Conservation (phyloP, 1,140 invertebrate genomes). For the Drosophila navojoa region DNA sequence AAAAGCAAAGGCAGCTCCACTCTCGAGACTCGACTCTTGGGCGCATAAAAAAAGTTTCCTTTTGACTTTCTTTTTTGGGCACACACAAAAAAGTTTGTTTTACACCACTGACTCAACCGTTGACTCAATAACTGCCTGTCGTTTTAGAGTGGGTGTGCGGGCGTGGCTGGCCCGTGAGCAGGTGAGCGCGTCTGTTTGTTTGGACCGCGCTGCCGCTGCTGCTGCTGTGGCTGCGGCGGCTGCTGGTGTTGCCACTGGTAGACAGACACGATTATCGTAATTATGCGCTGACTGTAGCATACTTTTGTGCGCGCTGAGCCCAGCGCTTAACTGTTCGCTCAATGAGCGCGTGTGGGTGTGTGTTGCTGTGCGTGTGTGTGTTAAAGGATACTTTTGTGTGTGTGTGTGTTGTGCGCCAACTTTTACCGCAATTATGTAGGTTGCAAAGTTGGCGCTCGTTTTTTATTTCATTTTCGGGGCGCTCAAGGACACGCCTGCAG, state of each 20-base stretch:
- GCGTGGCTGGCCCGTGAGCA: slow-evolving; percentile 6
- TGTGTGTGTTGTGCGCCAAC: slow-evolving; percentile 53
- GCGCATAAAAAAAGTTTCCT: slow-evolving; percentile 74
- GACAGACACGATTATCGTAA: slow-evolving; percentile 82
- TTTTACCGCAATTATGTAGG: slow-evolving; percentile 80
- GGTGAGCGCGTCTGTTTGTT: slow-evolving; percentile 35
- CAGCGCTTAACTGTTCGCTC: slow-evolving; percentile 53
- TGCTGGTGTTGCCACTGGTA: slow-evolving; percentile 38
- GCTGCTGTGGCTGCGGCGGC: slow-evolving; percentile 4
- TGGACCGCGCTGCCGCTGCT: slow-evolving; percentile 34
- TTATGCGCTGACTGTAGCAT: slow-evolving; percentile 78
- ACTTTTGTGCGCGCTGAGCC: slow-evolving; percentile 70
- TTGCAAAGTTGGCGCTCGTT: slow-evolving; percentile 69
- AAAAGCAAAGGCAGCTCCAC: slow-evolving; percentile 21
- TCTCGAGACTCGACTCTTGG: slow-evolving; percentile 28
- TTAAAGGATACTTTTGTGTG: slow-evolving; percentile 42
- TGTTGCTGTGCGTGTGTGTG: slow-evolving; percentile 23
- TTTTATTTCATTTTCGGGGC: slow-evolving; percentile 57
- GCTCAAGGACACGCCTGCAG: slow-evolving; percentile 61
- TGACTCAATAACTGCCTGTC: slow-evolving; percentile 73
- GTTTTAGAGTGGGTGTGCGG: slow-evolving; percentile 13
- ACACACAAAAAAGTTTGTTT: slow-evolving; percentile 70
- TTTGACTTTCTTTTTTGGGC: slow-evolving; percentile 56
- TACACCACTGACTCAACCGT: slow-evolving; percentile 67
- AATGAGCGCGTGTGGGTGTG: slow-evolving; percentile 33